Conservation (phyloP, 2,113 vertebrate genomes). For the Noturus placidus region DNA sequence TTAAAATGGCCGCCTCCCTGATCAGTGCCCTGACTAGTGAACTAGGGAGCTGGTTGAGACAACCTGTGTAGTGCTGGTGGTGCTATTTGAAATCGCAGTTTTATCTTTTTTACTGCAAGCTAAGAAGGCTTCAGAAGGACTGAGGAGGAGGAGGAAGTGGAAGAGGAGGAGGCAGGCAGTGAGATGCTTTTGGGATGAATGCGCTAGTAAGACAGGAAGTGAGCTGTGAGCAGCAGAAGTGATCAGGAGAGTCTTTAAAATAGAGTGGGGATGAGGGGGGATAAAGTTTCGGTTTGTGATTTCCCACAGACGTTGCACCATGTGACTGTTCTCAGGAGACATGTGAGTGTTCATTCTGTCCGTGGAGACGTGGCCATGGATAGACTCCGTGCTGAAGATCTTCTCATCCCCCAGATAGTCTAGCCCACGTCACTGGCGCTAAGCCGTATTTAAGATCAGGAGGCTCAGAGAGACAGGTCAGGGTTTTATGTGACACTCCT, state of each 20-base stretch:
- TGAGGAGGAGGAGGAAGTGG: not conserved
- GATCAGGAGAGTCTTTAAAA: not conserved
- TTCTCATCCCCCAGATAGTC: not conserved
- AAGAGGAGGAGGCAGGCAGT: not conserved
- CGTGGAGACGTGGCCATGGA: slow-evolving; percentile 16
- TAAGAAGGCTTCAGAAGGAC: not conserved
- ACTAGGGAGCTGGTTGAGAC: too few relatives aligned
- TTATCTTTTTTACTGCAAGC: not conserved
- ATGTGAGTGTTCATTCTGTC: slow-evolving; percentile 37
- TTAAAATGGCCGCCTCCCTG: too few relatives aligned
- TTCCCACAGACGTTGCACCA: slow-evolving; percentile 45
- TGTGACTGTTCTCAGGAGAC: slow-evolving; percentile 38
- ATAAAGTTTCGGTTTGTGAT: slow-evolving; percentile 35
- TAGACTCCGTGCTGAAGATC: not conserved
- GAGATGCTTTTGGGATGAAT: not conserved
- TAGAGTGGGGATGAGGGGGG: slow-evolving; percentile 7
- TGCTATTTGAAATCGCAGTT: not conserved
- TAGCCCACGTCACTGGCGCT: slow-evolving; percentile 8
- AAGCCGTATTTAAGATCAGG: slow-evolving; percentile 30
- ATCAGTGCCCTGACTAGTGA: too few relatives aligned
- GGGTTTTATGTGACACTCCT: not conserved
- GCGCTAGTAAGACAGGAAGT: slow-evolving; percentile 19
- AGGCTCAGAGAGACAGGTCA: not conserved
- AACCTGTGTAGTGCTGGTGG: not conserved
- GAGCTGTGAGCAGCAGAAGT: not conserved